These are phyloP conservation scores for Ariopsis seemanni DNA, from an alignment of 2,113 vertebrate species.

Conservation along the genomic window DNA sequence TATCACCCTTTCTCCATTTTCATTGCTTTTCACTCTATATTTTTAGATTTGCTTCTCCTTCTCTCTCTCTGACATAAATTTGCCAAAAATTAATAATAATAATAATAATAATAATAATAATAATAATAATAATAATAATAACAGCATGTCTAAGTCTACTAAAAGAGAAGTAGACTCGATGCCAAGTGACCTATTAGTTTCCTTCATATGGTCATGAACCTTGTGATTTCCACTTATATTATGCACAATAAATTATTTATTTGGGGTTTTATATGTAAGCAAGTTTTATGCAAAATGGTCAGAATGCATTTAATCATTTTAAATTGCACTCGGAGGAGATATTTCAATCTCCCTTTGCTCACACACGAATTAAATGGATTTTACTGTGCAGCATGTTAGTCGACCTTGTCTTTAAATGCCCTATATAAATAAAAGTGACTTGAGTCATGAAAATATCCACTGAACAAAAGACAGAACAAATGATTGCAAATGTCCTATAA, in stretches of 20 bases:
- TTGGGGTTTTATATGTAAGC: background rate
- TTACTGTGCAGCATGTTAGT: background rate
- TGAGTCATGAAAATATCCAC: background rate
- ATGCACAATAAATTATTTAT: background rate
- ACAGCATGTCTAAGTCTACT: background rate
- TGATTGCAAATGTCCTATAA: background rate
- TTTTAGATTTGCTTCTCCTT: background rate
- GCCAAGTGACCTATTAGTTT: background rate
- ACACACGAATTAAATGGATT: background rate
- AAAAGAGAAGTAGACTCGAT: background rate
- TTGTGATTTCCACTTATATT: background rate
- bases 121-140: no score
- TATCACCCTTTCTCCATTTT: background rate
- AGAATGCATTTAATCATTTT: background rate
- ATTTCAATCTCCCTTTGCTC: background rate
- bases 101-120: no score
- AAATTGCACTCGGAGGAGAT: background rate
- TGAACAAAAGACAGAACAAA: background rate
- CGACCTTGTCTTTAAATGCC: background rate
- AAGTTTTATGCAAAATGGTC: background rate
- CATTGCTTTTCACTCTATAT: background rate
- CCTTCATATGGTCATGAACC: background rate
- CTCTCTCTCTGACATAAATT: background rate
- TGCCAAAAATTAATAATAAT: background rate
- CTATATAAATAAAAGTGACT: background rate